Percentiles rank a stretch among this genome's conserved stretches.
These are phyloP conservation scores for Timema podura DNA, from an alignment of 2,888 invertebrate genomes.

Conservation along the genomic window DNA sequence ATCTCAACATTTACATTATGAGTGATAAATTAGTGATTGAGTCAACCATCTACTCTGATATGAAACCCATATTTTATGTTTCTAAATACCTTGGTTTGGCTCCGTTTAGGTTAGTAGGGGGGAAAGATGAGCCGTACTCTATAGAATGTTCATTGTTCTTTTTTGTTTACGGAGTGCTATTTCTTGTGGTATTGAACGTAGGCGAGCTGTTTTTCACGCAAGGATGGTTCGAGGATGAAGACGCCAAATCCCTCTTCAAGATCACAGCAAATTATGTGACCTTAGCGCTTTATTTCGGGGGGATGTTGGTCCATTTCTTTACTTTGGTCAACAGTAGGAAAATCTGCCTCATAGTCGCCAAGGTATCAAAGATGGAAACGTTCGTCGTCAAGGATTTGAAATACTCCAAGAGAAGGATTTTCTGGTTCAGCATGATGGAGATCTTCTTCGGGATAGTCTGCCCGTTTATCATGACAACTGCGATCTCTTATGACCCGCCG, in stretches of 20 bases:
- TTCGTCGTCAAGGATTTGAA: constrained; percentile 1
- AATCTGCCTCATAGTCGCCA: neutral
- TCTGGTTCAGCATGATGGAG: constrained; percentile 15
- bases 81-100: constrained; percentile 10
- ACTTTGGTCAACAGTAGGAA: constrained; percentile 1
- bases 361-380: neutral
- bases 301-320: constrained; percentile 1
- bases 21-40: too few species aligned
- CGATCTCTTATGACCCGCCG: neutral
- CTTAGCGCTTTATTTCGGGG: neutral
- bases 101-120: neutral
- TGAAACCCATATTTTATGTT: constrained; percentile 5
- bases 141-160: neutral
- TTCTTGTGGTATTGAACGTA: neutral
- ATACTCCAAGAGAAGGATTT: neutral
- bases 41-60: neutral
- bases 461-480: neutral
- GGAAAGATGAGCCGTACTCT: neutral
- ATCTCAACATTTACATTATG: too few species aligned
- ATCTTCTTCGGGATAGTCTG: neutral
- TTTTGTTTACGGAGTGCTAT: constrained; percentile 1
- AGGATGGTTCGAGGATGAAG: constrained; percentile 7
- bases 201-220: constrained; percentile 13
- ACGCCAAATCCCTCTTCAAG: constrained; percentile 2
- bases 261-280: constrained; percentile 8